phyloP scores from a whole-genome alignment of 2,113 vertebrate species.

The Atractosteus spatula region DNA sequence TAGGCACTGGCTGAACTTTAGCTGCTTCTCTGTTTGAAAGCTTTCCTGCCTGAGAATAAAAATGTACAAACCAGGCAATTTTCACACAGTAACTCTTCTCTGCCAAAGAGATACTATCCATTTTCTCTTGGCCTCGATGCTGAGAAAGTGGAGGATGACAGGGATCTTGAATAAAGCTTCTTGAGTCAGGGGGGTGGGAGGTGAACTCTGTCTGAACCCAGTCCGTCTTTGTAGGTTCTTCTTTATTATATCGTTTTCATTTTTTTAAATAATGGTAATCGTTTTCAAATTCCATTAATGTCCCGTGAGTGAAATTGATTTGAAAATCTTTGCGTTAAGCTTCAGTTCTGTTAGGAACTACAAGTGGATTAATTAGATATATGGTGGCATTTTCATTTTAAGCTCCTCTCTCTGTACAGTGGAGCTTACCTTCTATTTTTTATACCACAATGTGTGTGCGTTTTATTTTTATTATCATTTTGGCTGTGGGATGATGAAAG shows the following conservation, averaged over 20 bases:
- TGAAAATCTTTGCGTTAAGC: background rate
- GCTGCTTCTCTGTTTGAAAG: conserved; percentile 64
- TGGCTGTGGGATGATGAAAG: too few relatives aligned
- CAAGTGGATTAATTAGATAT: too few relatives aligned
- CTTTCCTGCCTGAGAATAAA: conserved; percentile 61
- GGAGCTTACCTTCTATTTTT: too few relatives aligned
- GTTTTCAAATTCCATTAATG: conserved; percentile 38
- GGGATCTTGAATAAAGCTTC: conserved; percentile 15
- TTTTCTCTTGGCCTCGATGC: conserved; percentile 23
- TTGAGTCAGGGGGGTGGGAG: conserved; percentile 2
- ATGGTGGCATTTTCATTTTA: too few relatives aligned
- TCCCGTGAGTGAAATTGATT: conserved; percentile 13
- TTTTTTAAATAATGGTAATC: conserved; percentile 33
- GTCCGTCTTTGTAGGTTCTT: conserved; percentile 16
- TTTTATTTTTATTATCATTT: too few relatives aligned
- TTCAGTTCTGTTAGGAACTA: background rate
- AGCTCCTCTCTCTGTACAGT: too few relatives aligned
- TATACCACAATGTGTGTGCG: too few relatives aligned
- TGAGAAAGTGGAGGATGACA: conserved; percentile 29
- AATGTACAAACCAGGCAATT: conserved; percentile 45
- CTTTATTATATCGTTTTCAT: conserved; percentile 34
- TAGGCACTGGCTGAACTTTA: conserved; percentile 79
- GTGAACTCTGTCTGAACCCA: conserved; percentile 48
- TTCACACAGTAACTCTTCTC: conserved; percentile 72
- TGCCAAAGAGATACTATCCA: conserved; percentile 30